Percentiles rank a stretch among this genome's conserved stretches.
Conservation (phyloP, 2,113 vertebrate genomes). For the Lepus americanus region DNA sequence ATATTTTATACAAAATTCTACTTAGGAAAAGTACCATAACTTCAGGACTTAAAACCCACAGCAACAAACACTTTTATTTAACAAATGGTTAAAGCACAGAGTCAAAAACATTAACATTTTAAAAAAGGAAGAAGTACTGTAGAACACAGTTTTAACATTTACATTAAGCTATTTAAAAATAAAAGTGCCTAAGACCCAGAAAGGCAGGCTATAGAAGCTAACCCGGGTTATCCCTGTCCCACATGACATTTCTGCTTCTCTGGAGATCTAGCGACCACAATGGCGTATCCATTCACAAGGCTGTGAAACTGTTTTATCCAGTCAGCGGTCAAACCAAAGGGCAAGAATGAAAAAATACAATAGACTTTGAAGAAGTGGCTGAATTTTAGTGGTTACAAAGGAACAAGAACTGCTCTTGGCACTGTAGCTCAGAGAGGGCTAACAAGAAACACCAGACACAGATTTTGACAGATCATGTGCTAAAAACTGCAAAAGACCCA, state of each 20-base stretch:
- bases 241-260: not conserved
- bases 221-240: not conserved
- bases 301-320: slow-evolving; percentile 68
- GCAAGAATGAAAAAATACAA: not conserved
- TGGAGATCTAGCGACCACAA: slow-evolving; percentile 22
- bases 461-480: not conserved
- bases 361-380: slow-evolving; percentile 58
- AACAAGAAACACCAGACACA: slow-evolving; percentile 49
- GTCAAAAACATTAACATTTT: slow-evolving; percentile 79
- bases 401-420: not conserved
- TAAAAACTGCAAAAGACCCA: slow-evolving; percentile 12
- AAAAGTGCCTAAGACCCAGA: slow-evolving; percentile 56
- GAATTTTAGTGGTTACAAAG: slow-evolving; percentile 36
- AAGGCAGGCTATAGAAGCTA: slow-evolving; percentile 6
- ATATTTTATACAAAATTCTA: slow-evolving; percentile 76
- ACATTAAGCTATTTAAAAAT: slow-evolving; percentile 60
- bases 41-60: slow-evolving; percentile 66
- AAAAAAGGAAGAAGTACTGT: slow-evolving; percentile 27
- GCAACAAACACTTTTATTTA: slow-evolving; percentile 76
- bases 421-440: slow-evolving; percentile 34
- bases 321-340: slow-evolving; percentile 65
- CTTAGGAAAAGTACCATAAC: slow-evolving; percentile 74
- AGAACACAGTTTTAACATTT: slow-evolving; percentile 52
- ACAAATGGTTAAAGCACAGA: slow-evolving; percentile 77
- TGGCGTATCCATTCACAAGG: slow-evolving; percentile 74